Base-by-base conservation (phyloP, 1,140 invertebrate species). In the Leguminivora glycinivorella region DNA sequence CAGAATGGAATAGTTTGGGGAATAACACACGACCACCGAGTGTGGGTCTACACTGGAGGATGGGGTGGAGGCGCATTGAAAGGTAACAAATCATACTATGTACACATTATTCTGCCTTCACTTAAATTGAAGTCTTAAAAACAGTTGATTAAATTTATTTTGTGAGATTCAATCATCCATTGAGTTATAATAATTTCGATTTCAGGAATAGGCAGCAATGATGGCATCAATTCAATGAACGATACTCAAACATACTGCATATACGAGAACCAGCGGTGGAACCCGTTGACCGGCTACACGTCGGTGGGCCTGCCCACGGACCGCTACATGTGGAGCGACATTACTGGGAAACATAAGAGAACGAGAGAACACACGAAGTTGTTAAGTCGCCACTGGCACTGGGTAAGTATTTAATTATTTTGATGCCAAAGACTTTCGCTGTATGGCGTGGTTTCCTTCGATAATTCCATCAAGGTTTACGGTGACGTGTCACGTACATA, bases 251-350 rank as follows among this genome's bases (percentile, higher is more conserved):
- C 95, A 80, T 96, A 96, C 86, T 96, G 95, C 83, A 95, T 98
- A 4, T 98, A 98, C 88, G 97, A 98, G 92, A 98, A 98, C 85
- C 97, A 98, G 89, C 93, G 97, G 63, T 98, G 97, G 97, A 98
- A 98, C 94, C 96, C 93, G 4, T 92, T 98, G 0, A 96, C 96
- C 72, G 97, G 97, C 17, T 98, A 97, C 82, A 96, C 96, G 1
- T 94, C 95, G 7, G 95, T 95, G 82, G 95, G 96, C 26, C 90
- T 98, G 63, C 97, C 97, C 25, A 98, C 97, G 0, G 97, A 98
- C 91, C 92, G 97, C 19, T 95, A 96, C 74, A 96, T 96, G 95
- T 98, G 97, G 97, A 98, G 96, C 87, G 97, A 98, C 89, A 93
- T 94, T 47, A 95, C 95, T 24, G 97, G 97, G 1, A 94, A 94